Evolutionary conservation across 1,140 invertebrate species (phyloP).

Genomic region (Drosophila bifasciata): DNA sequence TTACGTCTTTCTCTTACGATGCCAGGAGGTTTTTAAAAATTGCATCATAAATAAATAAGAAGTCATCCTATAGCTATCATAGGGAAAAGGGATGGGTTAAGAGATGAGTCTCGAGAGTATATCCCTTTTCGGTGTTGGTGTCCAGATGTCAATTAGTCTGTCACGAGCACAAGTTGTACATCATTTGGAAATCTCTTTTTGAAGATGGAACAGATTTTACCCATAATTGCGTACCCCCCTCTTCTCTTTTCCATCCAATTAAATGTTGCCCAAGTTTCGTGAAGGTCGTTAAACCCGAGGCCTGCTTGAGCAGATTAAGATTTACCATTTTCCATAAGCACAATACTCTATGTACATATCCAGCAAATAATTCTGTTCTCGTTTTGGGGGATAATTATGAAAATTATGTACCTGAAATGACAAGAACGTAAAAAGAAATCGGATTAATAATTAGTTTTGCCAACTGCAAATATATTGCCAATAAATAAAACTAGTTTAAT

Average conservation of each 20-base stretch:
- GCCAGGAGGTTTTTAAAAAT: conserved; percentile 55
- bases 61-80: conserved; percentile 32
- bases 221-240: conserved; percentile 47
- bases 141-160: conserved; percentile 49
- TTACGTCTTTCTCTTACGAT: conserved; percentile 13
- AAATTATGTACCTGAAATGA: conserved; percentile 62
- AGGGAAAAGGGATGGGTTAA: conserved; percentile 14
- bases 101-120: not conserved
- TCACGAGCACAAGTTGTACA: conserved; percentile 52
- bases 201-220: conserved; percentile 2
- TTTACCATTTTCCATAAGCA: conserved; percentile 15
- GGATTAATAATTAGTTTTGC: conserved; percentile 22
- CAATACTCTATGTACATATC: not conserved
- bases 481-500: not conserved
- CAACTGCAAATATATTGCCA: conserved; percentile 2
- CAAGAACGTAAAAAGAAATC: conserved; percentile 25
- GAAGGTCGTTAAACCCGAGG: conserved; percentile 46
- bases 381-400: conserved; percentile 25
- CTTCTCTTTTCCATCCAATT: conserved; percentile 23
- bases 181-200: conserved; percentile 66
- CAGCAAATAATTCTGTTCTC: conserved; percentile 24
- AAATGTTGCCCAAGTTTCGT: conserved; percentile 42
- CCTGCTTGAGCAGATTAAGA: not conserved
- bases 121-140: conserved; percentile 7
- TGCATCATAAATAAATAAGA: conserved; percentile 74